Percentiles rank a stretch among this genome's conserved stretches.
Evolutionary conservation across 2,113 vertebrate genomes (phyloP).

Genomic region (Chrysochloris asiatica): DNA sequence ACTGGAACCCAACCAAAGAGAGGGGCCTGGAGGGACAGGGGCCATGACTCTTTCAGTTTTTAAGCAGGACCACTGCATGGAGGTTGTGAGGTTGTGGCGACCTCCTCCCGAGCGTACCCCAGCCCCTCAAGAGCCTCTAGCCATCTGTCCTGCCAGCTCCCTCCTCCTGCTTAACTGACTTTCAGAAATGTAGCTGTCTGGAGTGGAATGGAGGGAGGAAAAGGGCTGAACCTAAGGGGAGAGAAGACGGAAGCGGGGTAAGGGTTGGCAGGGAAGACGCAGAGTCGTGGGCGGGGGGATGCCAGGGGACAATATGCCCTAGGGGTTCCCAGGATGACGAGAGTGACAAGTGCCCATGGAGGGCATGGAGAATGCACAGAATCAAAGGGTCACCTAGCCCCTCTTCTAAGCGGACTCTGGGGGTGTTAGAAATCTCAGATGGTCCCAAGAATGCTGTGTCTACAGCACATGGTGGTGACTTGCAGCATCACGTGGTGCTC

Average conservation of each 20-base stretch:
- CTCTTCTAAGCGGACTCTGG: no score
- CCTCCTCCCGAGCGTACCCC: no score
- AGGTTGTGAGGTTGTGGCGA: neutral
- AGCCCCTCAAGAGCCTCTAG: slow-evolving; percentile 12
- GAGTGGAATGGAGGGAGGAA: fast-evolving
- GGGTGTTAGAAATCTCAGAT: neutral
- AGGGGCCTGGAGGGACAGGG: neutral
- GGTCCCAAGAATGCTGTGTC: neutral
- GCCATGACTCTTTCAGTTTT: neutral
- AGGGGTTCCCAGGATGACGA: neutral
- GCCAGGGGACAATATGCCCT: fast-evolving
- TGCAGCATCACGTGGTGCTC: neutral
- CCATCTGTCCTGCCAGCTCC: slow-evolving; percentile 52
- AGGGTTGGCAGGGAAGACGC: neutral
- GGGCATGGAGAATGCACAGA: fast-evolving
- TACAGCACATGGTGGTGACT: neutral
- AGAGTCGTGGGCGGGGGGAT: fast-evolving
- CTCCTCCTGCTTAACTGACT: slow-evolving; percentile 30
- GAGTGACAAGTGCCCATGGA: fast-evolving
- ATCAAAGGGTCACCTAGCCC: neutral
- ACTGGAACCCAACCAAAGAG: neutral
- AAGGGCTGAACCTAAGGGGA: no score
- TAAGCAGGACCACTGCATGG: neutral
- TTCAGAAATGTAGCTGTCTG: slow-evolving; percentile 48
- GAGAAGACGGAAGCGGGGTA: no score